These are phyloP conservation scores for Coboldia fuscipes DNA, from an alignment of 1,140 invertebrate genomes.

Conservation along the genomic window DNA sequence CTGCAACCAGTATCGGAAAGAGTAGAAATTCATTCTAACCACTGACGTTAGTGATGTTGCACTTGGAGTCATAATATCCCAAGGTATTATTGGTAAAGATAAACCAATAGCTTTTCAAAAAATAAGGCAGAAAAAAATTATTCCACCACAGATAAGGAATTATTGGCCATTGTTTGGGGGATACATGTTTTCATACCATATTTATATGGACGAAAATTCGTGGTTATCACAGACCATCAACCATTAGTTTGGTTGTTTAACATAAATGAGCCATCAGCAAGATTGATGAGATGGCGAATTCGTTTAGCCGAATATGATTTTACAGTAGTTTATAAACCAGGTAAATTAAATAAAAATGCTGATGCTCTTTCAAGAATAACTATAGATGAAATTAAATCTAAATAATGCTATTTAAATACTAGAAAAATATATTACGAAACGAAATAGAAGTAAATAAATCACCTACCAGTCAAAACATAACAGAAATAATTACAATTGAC, in stretches of 20 bases:
- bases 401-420: neutral
- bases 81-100: constrained; percentile 5
- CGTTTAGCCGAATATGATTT: constrained; percentile 16
- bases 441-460: neutral
- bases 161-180: constrained; percentile 16
- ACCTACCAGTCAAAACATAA: neutral
- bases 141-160: constrained; percentile 11
- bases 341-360: constrained; percentile 12
- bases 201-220: constrained; percentile 23
- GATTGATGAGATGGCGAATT: constrained; percentile 12
- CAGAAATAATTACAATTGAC: constrained; percentile 1
- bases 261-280: constrained; percentile 17
- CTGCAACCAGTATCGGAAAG: neutral
- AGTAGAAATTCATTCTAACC: constrained; percentile 5
- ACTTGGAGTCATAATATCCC: constrained; percentile 7
- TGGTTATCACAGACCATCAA: constrained; percentile 25
- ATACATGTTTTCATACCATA: constrained; percentile 23
- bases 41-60: constrained; percentile 7
- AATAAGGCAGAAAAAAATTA: constrained; percentile 12
- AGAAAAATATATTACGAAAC: neutral
- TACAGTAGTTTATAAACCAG: constrained; percentile 12
- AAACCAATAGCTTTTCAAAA: constrained; percentile 8
- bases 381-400: neutral
- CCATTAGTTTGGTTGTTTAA: constrained; percentile 24
- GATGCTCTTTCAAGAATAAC: constrained; percentile 9